Evolutionary conservation across 1,140 invertebrate species (phyloP).

Genomic region (Calycopis cecrops): DNA sequence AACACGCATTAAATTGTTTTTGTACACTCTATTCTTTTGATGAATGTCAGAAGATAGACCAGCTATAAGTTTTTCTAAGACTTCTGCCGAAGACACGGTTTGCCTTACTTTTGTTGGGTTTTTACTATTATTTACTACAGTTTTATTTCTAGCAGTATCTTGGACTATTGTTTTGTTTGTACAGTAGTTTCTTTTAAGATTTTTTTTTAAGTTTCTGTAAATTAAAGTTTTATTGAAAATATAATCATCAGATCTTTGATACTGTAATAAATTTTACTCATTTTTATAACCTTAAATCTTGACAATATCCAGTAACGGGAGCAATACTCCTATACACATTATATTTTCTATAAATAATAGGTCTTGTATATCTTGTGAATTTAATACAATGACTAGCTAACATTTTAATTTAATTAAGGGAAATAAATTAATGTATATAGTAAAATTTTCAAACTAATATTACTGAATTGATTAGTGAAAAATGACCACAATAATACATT

Average conservation of each 20-base stretch:
- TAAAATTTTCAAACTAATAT: not conserved
- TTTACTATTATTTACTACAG: slow-evolving; percentile 20
- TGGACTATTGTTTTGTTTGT: not conserved
- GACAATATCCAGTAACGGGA: not conserved
- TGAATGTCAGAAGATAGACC: slow-evolving; percentile 53
- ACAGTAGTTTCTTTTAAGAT: not conserved
- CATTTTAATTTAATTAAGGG: slow-evolving; percentile 30
- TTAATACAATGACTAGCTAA: slow-evolving; percentile 38
- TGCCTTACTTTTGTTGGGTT: slow-evolving; percentile 12
- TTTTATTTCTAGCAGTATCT: slow-evolving; percentile 12
- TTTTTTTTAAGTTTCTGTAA: too few relatives aligned
- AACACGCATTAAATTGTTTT: slow-evolving; percentile 57
- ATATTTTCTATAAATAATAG: slow-evolving; percentile 29
- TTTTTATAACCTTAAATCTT: slow-evolving; percentile 10
- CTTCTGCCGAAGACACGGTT: slow-evolving; percentile 37
- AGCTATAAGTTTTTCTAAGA: slow-evolving; percentile 55
- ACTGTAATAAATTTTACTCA: not conserved
- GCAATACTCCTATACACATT: slow-evolving; percentile 19
- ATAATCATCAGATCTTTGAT: too few relatives aligned
- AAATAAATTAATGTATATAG: slow-evolving; percentile 6
- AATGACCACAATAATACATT: too few relatives aligned
- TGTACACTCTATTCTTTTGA: slow-evolving; percentile 62
- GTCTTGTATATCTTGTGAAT: slow-evolving; percentile 31
- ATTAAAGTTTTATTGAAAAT: too few relatives aligned
- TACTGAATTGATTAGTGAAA: too few relatives aligned